phyloP scores from a whole-genome alignment of 1,140 invertebrate genomes.

The Venturia canescens region DNA sequence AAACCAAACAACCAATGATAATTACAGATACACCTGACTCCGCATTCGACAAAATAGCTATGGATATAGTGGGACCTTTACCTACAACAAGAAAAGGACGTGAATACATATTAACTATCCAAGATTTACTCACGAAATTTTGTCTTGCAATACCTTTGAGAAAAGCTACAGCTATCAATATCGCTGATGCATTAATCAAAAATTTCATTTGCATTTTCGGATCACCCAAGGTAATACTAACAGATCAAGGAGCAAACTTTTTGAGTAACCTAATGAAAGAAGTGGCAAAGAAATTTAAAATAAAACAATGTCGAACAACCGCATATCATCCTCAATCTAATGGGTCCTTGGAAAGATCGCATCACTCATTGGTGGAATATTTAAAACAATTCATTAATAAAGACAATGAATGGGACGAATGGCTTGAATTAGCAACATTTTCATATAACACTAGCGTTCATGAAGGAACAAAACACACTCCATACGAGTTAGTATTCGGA shows the following conservation, averaged over 20 bases:
- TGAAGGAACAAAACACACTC: slow-evolving; percentile 3
- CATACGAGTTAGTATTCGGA: slow-evolving; percentile 15
- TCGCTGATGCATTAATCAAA: slow-evolving; percentile 57
- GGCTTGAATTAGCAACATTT: slow-evolving; percentile 1
- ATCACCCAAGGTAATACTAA: slow-evolving; percentile 58
- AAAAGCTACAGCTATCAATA: slow-evolving; percentile 53
- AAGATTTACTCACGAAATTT: slow-evolving; percentile 58
- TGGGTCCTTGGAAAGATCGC: slow-evolving; percentile 55
- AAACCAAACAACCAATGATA: too few species aligned
- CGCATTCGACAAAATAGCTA: slow-evolving; percentile 46
- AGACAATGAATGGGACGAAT: slow-evolving; percentile 5
- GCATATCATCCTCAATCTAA: slow-evolving; percentile 58
- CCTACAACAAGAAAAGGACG: slow-evolving; percentile 53
- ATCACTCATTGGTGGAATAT: slow-evolving; percentile 55
- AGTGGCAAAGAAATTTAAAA: slow-evolving; percentile 57
- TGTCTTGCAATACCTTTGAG: slow-evolving; percentile 50
- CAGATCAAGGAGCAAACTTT: slow-evolving; percentile 61
- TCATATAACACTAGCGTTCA: slow-evolving; percentile 19
- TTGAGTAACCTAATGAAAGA: slow-evolving; percentile 53
- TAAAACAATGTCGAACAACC: slow-evolving; percentile 53
- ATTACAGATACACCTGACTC: too few species aligned
- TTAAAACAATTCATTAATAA: slow-evolving; percentile 32
- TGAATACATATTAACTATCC: slow-evolving; percentile 60
- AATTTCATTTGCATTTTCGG: slow-evolving; percentile 59
- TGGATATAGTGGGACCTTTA: slow-evolving; percentile 62